A percentile compares a stretch with the other conserved stretches of the same genome.
phyloP scores from a whole-genome alignment of 1,140 invertebrate genomes.

The Diabrotica undecimpunctata region DNA sequence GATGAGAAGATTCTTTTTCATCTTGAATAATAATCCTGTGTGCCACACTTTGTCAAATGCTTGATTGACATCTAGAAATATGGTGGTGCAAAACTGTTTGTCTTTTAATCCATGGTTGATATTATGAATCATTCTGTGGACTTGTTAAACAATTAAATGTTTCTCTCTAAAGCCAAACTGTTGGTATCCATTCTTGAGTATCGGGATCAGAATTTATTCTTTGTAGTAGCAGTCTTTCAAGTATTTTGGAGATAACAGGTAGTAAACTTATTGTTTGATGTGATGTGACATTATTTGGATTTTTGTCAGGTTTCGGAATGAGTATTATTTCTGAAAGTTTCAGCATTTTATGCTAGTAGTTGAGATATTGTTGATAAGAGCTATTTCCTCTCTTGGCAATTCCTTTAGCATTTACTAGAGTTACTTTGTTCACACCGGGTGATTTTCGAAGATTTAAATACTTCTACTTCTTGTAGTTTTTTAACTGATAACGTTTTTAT shows the following conservation, averaged over 20 bases:
- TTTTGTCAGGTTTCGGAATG: not conserved
- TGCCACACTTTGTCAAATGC: not conserved
- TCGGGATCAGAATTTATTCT: not conserved
- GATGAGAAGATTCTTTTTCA: not conserved
- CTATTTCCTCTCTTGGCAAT: too few relatives aligned
- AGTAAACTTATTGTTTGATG: not conserved
- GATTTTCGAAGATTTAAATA: too few relatives aligned
- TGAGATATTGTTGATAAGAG: too few relatives aligned
- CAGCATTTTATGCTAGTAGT: too few relatives aligned
- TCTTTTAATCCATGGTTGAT: too few relatives aligned
- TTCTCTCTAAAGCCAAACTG: not conserved
- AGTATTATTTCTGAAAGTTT: not conserved
- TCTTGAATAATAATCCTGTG: not conserved
- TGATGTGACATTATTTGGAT: not conserved
- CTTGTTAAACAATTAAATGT: not conserved
- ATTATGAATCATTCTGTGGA: not conserved
- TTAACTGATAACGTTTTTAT: too few relatives aligned
- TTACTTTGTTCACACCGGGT: too few relatives aligned
- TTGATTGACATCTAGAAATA: too few relatives aligned
- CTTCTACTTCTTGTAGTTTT: too few relatives aligned
- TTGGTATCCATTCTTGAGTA: not conserved
- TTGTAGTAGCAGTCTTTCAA: not conserved
- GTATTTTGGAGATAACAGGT: not conserved
- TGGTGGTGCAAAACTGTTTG: too few relatives aligned
- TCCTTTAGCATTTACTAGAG: too few relatives aligned